Conservation (phyloP, 2,888 invertebrate genomes). For the Silvanus unidentatus region DNA sequence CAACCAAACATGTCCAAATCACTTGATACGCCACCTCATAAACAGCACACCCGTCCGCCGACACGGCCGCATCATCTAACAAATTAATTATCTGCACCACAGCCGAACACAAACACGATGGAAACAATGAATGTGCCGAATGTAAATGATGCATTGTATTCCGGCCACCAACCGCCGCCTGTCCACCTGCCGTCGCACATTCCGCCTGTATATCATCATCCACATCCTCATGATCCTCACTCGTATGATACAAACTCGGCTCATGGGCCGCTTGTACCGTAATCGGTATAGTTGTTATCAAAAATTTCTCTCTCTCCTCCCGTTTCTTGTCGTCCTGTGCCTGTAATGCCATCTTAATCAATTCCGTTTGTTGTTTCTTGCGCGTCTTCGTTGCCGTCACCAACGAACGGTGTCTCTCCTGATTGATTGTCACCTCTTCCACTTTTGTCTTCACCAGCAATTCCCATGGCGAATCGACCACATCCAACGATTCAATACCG, state of each 20-base stretch:
- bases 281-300: slow-evolving; percentile 92
- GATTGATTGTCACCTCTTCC: slow-evolving; percentile 96
- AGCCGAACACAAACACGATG: slow-evolving; percentile 92
- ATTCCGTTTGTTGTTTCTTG: slow-evolving; percentile 98
- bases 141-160: slow-evolving; percentile 77
- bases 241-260: slow-evolving; percentile 81
- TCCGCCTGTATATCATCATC: slow-evolving; percentile 39
- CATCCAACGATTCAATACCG: slow-evolving; percentile 88
- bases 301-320: slow-evolving; percentile 90
- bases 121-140: slow-evolving; percentile 91
- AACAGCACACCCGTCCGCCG: slow-evolving; percentile 89
- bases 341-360: slow-evolving; percentile 90
- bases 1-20: slow-evolving; percentile 96
- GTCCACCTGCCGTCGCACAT: slow-evolving; percentile 45
- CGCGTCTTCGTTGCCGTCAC: slow-evolving; percentile 98
- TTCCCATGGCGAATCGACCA: slow-evolving; percentile 99
- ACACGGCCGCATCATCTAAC: slow-evolving; percentile 93
- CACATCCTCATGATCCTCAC: slow-evolving; percentile 83
- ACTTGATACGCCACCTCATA: slow-evolving; percentile 96
- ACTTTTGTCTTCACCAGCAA: slow-evolving; percentile 97
- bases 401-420: slow-evolving; percentile 88
- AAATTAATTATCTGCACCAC: slow-evolving; percentile 92
- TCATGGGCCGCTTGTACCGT: slow-evolving; percentile 94
- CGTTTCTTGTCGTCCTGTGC: slow-evolving; percentile 94
- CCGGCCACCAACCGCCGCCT: slow-evolving; percentile 59